Percentiles rank a stretch among this genome's conserved stretches.
These are phyloP conservation scores for Trigoniulus corallinus DNA, from an alignment of 1,140 invertebrate species.

Conservation along the genomic window DNA sequence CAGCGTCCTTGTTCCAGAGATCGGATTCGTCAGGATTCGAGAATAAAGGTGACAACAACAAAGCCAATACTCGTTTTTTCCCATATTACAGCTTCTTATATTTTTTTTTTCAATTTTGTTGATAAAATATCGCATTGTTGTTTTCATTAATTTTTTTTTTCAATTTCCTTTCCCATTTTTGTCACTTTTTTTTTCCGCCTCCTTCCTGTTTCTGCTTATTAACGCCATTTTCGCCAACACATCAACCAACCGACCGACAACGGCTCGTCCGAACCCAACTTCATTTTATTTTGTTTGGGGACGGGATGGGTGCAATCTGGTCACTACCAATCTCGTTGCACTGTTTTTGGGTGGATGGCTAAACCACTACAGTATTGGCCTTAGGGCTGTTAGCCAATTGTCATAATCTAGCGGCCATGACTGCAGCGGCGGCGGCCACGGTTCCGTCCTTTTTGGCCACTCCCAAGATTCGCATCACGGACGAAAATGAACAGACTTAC, in stretches of 20 bases:
- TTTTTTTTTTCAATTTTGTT: not conserved
- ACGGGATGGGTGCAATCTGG: too few species aligned
- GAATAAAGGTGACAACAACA: slow-evolving; percentile 14
- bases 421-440: slow-evolving; percentile 31
- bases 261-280: too few species aligned
- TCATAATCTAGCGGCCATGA: slow-evolving; percentile 37
- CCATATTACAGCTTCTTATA: too few species aligned
- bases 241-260: too few species aligned
- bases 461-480: slow-evolving; percentile 30
- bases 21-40: slow-evolving; percentile 13
- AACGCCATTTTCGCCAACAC: too few species aligned
- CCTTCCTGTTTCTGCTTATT: too few species aligned
- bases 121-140: not conserved
- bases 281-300: too few species aligned
- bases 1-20: slow-evolving; percentile 9
- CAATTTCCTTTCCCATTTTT: too few species aligned
- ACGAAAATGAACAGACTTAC: slow-evolving; percentile 25
- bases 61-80: slow-evolving; percentile 10
- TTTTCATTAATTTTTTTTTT: not conserved
- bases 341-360: too few species aligned
- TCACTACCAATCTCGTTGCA: too few species aligned
- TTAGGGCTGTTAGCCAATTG: slow-evolving; percentile 37
- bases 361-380: slow-evolving; percentile 40
- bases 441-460: slow-evolving; percentile 32
- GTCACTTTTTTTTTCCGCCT: too few species aligned